Percentiles rank a stretch among this genome's conserved stretches.
phyloP scores from a whole-genome alignment of 37 sponge, comb jelly and placozoan genomes.

The Ephydatia muelleri region DNA sequence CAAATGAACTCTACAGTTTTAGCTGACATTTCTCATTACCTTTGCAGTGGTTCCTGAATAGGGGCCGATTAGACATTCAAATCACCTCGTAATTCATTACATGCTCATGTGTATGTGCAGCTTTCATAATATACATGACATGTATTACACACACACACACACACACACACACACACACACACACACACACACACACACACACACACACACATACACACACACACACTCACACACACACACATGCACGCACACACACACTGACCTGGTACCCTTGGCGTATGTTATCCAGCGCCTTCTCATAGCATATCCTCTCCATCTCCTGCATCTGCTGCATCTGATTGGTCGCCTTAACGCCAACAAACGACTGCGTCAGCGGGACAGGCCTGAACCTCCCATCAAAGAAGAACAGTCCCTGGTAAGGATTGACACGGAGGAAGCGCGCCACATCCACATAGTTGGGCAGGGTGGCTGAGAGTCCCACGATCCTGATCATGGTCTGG shows the following conservation, averaged over 20 bases:
- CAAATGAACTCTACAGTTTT: too few species aligned
- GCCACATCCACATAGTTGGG: slow-evolving; percentile 98
- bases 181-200: slow-evolving; percentile 12
- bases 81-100: too few species aligned
- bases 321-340: slow-evolving; percentile 71
- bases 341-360: slow-evolving; percentile 87
- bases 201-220: slow-evolving; percentile 53
- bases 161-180: slow-evolving; percentile 97
- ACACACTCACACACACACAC: slow-evolving; percentile 75
- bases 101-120: too few species aligned
- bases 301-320: slow-evolving; percentile 96
- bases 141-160: slow-evolving; percentile 71
- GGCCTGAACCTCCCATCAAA: slow-evolving; percentile 97
- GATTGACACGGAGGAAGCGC: slow-evolving; percentile 90
- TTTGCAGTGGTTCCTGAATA: too few species aligned
- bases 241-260: slow-evolving; percentile 39
- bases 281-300: slow-evolving; percentile 88
- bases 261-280: slow-evolving; percentile 86
- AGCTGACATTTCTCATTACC: too few species aligned
- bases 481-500: slow-evolving; percentile 93
- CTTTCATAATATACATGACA: too few species aligned
- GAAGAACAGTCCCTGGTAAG: slow-evolving; percentile 88
- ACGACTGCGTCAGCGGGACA: slow-evolving; percentile 91
- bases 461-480: slow-evolving; percentile 98
- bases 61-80: too few species aligned